Evolutionary conservation across 2,113 vertebrate genomes (phyloP), one percentile per base, ranked within the genome.

Genomic region (Corvus hawaiiensis): DNA sequence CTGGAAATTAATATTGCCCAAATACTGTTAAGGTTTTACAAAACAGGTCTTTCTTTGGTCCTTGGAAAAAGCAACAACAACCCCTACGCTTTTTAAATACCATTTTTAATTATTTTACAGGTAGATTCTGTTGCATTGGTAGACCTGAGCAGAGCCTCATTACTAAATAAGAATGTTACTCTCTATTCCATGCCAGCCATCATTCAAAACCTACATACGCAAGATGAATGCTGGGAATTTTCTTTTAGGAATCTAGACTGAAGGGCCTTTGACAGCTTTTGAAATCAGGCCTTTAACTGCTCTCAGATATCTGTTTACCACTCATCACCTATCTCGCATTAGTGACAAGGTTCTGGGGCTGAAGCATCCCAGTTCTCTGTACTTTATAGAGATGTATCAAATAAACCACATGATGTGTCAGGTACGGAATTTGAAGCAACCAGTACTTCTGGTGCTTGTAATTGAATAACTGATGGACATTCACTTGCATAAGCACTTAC

Each of bases 401-500:
- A 79, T 51, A 59, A 55, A 55, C n/a, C 23, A 39, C 23, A 24
- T 56, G 13, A 69, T 6, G 5, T 64, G 33, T 71, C 48, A 24
- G 49, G 24, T 62, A 91, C 1, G 9, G 8, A 27, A 35, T 72
- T 19, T 32, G 63, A 83, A 39, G 24, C 30, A 82, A 76, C 10
- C 11, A 24, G 24, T 51, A 72, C 59, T 55, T 59, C 66, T 62
- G 43, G 13, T 43, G 52, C 17, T 39, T 90, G 24, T 15, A 85
- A 74, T 26, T 6, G 41, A 91, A 4, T 35, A 71, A 72, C 10
- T 54, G 37, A 43, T 27, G 16, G 52, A 26, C 23, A 13, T 30
- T 5, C 0, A 0, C 7, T 75, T 35, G 13, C 8, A 5, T 11
- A 71, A 55, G 69, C 26, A 27, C 24, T 59, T 46, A 24, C 0